These are phyloP conservation scores for Hesperia comma DNA, from an alignment of 2,888 invertebrate species.

Conservation along the genomic window DNA sequence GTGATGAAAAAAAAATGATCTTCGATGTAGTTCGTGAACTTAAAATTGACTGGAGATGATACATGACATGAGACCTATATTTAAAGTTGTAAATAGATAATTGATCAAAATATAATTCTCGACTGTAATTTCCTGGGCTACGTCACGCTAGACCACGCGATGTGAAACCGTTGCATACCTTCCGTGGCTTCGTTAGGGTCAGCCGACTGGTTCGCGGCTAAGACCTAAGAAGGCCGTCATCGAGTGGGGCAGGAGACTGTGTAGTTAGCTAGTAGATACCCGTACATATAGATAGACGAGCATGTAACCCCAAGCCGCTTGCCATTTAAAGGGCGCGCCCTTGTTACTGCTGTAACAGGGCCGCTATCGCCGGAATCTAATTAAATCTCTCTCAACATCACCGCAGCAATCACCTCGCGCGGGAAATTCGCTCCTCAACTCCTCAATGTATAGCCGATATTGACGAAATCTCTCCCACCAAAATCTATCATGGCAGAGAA, in stretches of 20 bases:
- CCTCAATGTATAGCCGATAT: neutral
- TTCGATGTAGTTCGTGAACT: too few species aligned
- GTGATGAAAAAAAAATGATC: too few species aligned
- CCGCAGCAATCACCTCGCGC: neutral
- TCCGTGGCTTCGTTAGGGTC: too few species aligned
- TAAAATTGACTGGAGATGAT: too few species aligned
- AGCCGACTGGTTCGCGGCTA: too few species aligned
- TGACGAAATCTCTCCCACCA: neutral
- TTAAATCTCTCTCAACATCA: constrained; percentile 19
- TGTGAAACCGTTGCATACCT: too few species aligned
- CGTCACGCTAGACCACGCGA: too few species aligned
- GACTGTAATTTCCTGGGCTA: too few species aligned
- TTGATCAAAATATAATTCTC: too few species aligned
- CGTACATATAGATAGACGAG: neutral
- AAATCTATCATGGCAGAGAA: neutral
- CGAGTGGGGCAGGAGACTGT: neutral
- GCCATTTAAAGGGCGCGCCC: constrained; percentile 35
- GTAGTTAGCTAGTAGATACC: too few species aligned
- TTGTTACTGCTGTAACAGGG: constrained; percentile 15
- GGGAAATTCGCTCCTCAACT: neutral
- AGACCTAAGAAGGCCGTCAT: neutral
- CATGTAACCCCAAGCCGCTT: constrained; percentile 11
- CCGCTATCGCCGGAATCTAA: constrained; percentile 17
- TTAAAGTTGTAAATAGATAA: too few species aligned
- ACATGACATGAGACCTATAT: too few species aligned